Conservation (phyloP, 2,797 vertebrate species). For the Enteromius trimaculatus region DNA sequence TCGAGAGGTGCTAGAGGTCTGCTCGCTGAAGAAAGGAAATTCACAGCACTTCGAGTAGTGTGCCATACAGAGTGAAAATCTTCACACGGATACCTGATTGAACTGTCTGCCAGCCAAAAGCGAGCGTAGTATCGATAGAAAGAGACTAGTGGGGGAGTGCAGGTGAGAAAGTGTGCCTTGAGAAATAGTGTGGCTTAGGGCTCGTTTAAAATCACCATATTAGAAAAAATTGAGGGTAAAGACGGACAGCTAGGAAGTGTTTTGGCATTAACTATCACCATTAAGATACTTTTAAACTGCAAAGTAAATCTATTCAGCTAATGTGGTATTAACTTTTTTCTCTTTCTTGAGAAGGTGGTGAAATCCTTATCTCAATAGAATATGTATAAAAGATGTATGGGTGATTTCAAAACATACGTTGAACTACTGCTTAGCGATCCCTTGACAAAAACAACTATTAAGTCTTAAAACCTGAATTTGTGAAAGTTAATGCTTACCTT, state of each 20-base stretch:
- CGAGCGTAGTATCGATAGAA: slow-evolving; percentile 14
- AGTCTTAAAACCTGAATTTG: slow-evolving; percentile 15
- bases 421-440: neutral
- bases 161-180: slow-evolving; percentile 50
- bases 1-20: slow-evolving; percentile 49
- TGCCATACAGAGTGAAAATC: slow-evolving; percentile 24
- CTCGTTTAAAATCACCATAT: neutral
- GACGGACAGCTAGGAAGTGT: neutral
- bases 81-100: slow-evolving; percentile 15
- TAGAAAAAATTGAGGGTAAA: neutral
- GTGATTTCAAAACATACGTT: neutral
- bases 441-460: neutral
- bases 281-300: neutral
- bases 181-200: neutral
- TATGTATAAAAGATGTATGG: neutral
- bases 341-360: neutral
- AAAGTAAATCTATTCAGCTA: neutral
- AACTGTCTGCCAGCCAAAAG: slow-evolving; percentile 28
- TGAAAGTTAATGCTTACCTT: slow-evolving; percentile 70
- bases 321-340: slow-evolving; percentile 9
- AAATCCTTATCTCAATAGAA: neutral
- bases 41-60: slow-evolving; percentile 53
- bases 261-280: neutral
- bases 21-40: slow-evolving; percentile 59
- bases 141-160: neutral